A percentile compares a stretch with the other conserved stretches of the same genome.
phyloP scores from a whole-genome alignment of 2,113 vertebrate species.

The Tyto alba region DNA sequence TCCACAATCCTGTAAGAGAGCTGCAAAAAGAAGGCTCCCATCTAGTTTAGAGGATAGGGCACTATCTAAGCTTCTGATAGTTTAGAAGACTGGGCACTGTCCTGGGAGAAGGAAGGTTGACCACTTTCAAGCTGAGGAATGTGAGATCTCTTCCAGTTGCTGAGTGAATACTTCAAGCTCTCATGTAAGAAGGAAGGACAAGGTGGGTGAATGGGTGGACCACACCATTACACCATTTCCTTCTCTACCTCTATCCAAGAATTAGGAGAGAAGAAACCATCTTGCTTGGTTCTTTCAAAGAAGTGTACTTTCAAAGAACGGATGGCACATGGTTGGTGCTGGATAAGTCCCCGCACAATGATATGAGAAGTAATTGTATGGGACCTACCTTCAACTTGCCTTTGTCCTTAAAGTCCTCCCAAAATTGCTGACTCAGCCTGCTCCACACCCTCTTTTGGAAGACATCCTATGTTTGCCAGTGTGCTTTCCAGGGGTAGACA shows the following conservation, averaged over 20 bases:
- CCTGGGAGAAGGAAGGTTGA: background rate
- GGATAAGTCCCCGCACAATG: background rate
- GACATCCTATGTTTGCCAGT: background rate
- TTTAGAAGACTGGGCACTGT: background rate
- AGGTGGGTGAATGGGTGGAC: background rate
- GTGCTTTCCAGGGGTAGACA: background rate
- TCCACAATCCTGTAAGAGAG: background rate
- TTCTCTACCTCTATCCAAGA: background rate
- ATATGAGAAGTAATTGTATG: background rate
- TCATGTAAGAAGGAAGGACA: background rate
- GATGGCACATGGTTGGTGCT: background rate
- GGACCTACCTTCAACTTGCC: background rate
- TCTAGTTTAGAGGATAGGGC: background rate
- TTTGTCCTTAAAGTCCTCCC: background rate
- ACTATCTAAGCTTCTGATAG: background rate
- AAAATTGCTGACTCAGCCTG: background rate
- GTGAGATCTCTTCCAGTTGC: background rate
- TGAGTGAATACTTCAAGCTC: background rate
- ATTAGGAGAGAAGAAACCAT: background rate
- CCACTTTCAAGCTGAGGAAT: background rate
- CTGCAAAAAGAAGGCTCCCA: background rate
- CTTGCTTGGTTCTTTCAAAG: background rate
- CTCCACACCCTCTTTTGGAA: background rate
- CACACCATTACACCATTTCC: background rate
- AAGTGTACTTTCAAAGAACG: background rate